A percentile compares a stretch with the other conserved stretches of the same genome.
Conservation (phyloP, 2,113 vertebrate genomes). For the Mystacornis crossleyi region DNA sequence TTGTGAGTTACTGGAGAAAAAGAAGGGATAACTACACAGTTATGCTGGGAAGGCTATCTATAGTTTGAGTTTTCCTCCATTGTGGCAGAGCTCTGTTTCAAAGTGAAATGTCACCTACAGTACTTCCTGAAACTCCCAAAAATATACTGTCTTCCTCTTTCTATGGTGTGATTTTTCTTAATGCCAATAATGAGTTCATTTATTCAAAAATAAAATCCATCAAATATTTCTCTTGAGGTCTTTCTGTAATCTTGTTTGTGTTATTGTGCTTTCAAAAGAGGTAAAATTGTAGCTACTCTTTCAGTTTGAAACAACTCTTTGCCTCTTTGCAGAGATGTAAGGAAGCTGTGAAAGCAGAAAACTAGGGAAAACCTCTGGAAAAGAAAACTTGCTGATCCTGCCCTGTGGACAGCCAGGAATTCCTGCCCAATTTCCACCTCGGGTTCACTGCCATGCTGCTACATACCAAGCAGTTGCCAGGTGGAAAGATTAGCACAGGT, state of each 20-base stretch:
- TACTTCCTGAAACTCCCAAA: background rate
- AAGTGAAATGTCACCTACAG: background rate
- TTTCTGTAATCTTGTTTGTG: background rate
- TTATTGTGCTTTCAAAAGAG: background rate
- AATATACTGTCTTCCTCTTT: background rate
- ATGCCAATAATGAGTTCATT: background rate
- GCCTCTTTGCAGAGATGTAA: background rate
- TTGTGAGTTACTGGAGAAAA: background rate
- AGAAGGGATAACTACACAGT: background rate
- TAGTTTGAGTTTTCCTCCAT: background rate
- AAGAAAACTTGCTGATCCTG: fast-evolving
- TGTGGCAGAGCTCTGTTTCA: background rate
- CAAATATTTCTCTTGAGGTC: background rate
- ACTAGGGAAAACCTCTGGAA: background rate
- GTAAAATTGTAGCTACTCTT: background rate
- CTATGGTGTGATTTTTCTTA: background rate
- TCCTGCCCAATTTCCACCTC: background rate
- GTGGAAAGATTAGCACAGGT: background rate
- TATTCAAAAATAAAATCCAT: background rate
- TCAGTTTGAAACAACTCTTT: background rate
- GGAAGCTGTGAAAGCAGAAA: background rate
- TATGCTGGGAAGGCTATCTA: background rate
- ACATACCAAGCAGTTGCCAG: background rate
- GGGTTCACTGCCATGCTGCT: background rate
- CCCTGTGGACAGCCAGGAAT: background rate